Evolutionary conservation across 2,113 vertebrate species (phyloP).

Genomic region (Sprattus sprattus): DNA sequence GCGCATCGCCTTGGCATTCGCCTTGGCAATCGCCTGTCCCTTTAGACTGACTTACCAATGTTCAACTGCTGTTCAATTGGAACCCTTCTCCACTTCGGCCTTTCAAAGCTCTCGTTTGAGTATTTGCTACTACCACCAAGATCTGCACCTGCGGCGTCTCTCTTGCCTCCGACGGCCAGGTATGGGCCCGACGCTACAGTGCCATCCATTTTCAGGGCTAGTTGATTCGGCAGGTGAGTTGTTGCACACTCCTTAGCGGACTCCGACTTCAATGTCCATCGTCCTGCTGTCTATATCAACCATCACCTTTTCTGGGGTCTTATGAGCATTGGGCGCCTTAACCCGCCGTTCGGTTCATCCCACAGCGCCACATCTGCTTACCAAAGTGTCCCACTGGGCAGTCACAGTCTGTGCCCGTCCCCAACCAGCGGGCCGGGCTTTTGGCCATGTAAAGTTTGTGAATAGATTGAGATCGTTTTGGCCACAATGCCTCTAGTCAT

Average conservation of each 20-base stretch:
- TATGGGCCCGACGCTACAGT: constrained; percentile 47
- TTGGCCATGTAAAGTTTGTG: too few relatives aligned
- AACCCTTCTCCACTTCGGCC: constrained; percentile 44
- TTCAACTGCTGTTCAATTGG: constrained; percentile 45
- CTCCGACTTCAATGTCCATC: neutral
- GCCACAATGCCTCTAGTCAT: too few relatives aligned
- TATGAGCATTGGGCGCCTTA: constrained; percentile 29
- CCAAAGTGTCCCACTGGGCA: too few relatives aligned
- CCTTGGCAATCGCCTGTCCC: constrained; percentile 29
- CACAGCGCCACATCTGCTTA: too few relatives aligned
- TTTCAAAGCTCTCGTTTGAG: constrained; percentile 38
- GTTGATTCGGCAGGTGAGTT: neutral
- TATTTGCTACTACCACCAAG: constrained; percentile 47
- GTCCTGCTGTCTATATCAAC: too few relatives aligned
- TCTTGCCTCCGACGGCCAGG: neutral
- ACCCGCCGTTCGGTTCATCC: constrained; percentile 16
- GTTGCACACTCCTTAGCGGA: too few relatives aligned
- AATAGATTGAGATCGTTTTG: too few relatives aligned
- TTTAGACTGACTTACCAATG: constrained; percentile 44
- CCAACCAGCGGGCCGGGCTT: too few relatives aligned
- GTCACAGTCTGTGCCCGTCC: too few relatives aligned
- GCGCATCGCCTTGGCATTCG: too few relatives aligned
- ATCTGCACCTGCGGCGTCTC: constrained; percentile 49
- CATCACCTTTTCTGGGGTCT: too few relatives aligned
- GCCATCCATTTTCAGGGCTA: constrained; percentile 58